These are phyloP conservation scores for Australoheros scitulus DNA, from an alignment of 2,113 vertebrate genomes.

Conservation along the genomic window DNA sequence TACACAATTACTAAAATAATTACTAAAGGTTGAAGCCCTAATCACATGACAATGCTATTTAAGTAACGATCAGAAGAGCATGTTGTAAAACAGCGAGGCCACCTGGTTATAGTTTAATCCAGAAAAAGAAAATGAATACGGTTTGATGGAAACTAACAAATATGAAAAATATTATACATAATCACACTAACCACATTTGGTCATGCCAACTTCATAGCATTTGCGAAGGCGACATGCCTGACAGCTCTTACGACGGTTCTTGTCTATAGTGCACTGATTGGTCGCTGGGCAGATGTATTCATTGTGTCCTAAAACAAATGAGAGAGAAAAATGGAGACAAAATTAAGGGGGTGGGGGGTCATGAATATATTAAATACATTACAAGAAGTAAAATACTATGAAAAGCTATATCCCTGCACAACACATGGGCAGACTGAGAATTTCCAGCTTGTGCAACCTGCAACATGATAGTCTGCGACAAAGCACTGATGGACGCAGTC, in stretches of 20 bases:
- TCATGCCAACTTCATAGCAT: constrained; percentile 98
- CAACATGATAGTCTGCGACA: background rate
- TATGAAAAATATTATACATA: background rate
- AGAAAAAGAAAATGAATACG: background rate
- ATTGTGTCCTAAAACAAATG: constrained; percentile 86
- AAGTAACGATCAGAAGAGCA: background rate
- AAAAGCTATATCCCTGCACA: background rate
- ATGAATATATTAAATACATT: background rate
- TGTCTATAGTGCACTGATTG: constrained; percentile 98
- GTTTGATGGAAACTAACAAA: background rate
- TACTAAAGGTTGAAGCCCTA: no score
- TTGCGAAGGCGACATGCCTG: constrained; percentile 96
- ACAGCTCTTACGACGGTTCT: constrained; percentile 97
- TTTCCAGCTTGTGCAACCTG: background rate
- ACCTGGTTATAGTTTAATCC: background rate
- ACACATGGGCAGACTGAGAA: background rate
- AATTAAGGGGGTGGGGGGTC: no score
- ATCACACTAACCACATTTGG: constrained; percentile 88
- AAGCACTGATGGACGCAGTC: background rate
- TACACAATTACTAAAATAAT: no score
- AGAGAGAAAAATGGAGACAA: background rate
- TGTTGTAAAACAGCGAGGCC: no score
- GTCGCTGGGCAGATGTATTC: constrained; percentile 99
- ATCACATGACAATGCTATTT: background rate
- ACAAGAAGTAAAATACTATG: background rate